Conservation (phyloP, 2,797 vertebrate genomes). For the Psittacula derbiana region DNA sequence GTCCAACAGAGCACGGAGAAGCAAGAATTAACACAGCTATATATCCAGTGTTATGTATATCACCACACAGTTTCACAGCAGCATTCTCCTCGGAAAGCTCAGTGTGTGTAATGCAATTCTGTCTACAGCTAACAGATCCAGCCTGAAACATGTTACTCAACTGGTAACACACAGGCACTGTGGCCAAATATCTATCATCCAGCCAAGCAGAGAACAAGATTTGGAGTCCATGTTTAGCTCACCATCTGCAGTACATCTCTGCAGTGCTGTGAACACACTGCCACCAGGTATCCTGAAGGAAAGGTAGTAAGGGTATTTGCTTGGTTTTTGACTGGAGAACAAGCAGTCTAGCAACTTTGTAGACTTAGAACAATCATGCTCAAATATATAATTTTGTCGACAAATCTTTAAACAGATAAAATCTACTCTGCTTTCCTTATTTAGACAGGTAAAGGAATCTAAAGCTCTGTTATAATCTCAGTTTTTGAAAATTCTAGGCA, state of each 20-base stretch:
- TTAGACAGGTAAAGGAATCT: not conserved
- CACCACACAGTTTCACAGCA: not conserved
- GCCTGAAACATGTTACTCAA: accelerated
- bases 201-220: not conserved
- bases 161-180: no score
- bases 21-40: not conserved
- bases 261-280: not conserved
- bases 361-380: not conserved
- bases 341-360: not conserved
- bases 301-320: not conserved
- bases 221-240: accelerated
- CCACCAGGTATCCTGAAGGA: not conserved
- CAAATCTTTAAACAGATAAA: not conserved
- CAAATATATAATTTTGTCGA: not conserved
- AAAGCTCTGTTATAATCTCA: not conserved
- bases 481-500: not conserved
- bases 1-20: not conserved
- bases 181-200: not conserved
- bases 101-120: not conserved
- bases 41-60: not conserved
- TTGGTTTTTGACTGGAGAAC: not conserved
- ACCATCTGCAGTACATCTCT: not conserved
- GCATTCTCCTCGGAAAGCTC: not conserved
- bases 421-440: not conserved
- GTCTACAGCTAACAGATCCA: not conserved